phyloP scores from a whole-genome alignment of 2,888 invertebrate genomes.

The Leptinotarsa tumamoca region DNA sequence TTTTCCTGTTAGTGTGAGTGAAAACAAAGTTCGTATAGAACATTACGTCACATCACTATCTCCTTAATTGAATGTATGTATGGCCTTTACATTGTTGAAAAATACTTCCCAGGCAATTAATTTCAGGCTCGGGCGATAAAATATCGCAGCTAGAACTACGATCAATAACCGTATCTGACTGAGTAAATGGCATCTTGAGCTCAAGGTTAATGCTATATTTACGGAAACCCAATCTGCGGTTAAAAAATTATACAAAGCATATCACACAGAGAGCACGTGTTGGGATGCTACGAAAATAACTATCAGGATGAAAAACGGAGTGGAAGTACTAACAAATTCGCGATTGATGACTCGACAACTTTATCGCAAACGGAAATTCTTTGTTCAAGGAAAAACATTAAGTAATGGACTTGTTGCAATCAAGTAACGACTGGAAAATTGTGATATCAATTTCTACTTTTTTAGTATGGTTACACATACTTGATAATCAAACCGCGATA shows the following conservation, averaged over 20 bases:
- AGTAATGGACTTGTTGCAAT: too few species aligned
- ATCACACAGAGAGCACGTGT: not conserved
- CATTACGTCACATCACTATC: too few species aligned
- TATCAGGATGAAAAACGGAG: not conserved
- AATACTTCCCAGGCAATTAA: conserved; percentile 2
- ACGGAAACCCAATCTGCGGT: not conserved
- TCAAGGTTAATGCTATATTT: not conserved
- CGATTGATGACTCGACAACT: not conserved
- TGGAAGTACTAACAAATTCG: not conserved
- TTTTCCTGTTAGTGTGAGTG: not conserved
- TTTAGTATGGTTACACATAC: too few species aligned
- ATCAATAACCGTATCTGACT: conserved; percentile 1
- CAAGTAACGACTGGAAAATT: too few species aligned
- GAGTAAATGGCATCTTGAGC: not conserved
- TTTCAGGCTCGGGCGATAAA: not conserved
- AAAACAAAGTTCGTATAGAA: not conserved
- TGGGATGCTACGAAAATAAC: not conserved
- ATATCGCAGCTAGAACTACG: not conserved
- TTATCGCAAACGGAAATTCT: not conserved
- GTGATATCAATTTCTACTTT: too few species aligned
- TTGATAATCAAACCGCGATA: too few species aligned
- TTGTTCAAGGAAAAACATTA: too few species aligned
- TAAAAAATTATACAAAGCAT: not conserved
- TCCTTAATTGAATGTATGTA: not conserved
- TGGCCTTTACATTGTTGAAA: not conserved